A percentile compares a stretch with the other conserved stretches of the same genome.
Evolutionary conservation across 2,888 invertebrate genomes (phyloP).

Genomic region (Girardia tigrina): DNA sequence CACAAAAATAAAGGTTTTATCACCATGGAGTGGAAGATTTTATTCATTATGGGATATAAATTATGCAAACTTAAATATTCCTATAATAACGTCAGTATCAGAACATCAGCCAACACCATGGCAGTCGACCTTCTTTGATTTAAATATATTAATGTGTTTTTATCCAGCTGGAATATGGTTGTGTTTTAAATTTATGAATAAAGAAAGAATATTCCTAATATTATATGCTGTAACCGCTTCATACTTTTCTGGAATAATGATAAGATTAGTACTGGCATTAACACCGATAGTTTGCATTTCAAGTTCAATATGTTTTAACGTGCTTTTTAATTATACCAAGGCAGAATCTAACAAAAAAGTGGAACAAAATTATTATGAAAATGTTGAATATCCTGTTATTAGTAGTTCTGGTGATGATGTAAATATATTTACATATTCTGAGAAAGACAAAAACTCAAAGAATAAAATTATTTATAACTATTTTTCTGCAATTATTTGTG

Average conservation of each 20-base stretch:
- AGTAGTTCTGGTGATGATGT: neutral
- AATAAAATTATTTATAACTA: neutral
- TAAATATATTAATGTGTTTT: constrained; percentile 83
- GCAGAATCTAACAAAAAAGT: constrained; percentile 35
- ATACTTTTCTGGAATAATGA: constrained; percentile 99
- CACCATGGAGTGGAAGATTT: constrained; percentile 56
- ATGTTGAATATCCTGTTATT: neutral
- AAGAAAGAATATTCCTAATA: constrained; percentile 73
- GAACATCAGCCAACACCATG: constrained; percentile 99
- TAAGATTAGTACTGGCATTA: constrained; percentile 87
- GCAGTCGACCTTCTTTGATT: constrained; percentile 76
- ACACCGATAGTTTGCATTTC: constrained; percentile 95
- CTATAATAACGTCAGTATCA: constrained; percentile 94
- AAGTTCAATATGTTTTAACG: constrained; percentile 79
- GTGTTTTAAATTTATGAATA: constrained; percentile 87
- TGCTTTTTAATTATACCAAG: constrained; percentile 62
- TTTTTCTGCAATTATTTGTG: constrained; percentile 62
- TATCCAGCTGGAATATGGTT: constrained; percentile 98
- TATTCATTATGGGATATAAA: constrained; percentile 98
- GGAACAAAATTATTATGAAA: neutral
- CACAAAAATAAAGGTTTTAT: constrained; percentile 62
- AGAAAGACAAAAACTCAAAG: neutral
- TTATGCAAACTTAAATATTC: constrained; percentile 96
- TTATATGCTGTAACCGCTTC: constrained; percentile 93
- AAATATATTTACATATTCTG: neutral